Percentiles rank a stretch among this genome's conserved stretches.
These are phyloP conservation scores for Strongylocentrotus purpuratus DNA, from an alignment of 35 echinoderm and acorn worm species.

Conservation along the genomic window DNA sequence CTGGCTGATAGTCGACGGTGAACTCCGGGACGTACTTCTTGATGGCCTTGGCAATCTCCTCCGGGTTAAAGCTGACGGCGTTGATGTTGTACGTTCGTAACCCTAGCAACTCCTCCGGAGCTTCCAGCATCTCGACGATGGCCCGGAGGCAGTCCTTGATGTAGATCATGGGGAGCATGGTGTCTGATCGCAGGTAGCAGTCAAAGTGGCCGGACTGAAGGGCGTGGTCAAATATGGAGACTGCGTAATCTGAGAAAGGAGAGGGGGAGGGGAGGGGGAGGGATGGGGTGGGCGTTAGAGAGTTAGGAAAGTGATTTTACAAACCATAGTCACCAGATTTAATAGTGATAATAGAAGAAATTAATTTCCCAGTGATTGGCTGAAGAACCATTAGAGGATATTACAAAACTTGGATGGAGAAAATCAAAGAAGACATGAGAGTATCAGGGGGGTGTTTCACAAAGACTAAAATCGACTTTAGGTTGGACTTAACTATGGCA, in stretches of 20 bases:
- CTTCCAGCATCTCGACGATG: constrained; percentile 91
- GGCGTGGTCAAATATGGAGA: constrained; percentile 85
- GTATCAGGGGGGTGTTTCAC: too few relatives aligned
- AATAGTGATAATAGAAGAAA: too few relatives aligned
- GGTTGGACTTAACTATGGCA: too few relatives aligned
- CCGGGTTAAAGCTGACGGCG: constrained; percentile 84
- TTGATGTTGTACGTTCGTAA: constrained; percentile 92
- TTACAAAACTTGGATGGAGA: too few relatives aligned
- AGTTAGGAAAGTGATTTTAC: not conserved
- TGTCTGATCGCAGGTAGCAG: constrained; percentile 80
- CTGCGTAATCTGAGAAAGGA: constrained; percentile 96
- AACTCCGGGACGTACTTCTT: constrained; percentile 78
- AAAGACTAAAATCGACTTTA: too few relatives aligned
- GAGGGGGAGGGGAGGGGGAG: too few relatives aligned
- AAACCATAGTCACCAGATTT: too few relatives aligned
- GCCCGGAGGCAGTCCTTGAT: constrained; percentile 96
- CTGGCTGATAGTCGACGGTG: constrained; percentile 65
- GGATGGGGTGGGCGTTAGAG: not conserved
- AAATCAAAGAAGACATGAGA: too few relatives aligned
- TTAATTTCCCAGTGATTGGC: too few relatives aligned
- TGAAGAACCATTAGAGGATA: too few relatives aligned
- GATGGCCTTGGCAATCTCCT: constrained; percentile 70
- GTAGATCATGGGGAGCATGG: constrained; percentile 93
- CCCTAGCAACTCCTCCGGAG: constrained; percentile 53
- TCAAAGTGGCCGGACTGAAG: constrained; percentile 67